Conservation (phyloP, 2,113 vertebrate genomes). For the Neogobius melanostomus region DNA sequence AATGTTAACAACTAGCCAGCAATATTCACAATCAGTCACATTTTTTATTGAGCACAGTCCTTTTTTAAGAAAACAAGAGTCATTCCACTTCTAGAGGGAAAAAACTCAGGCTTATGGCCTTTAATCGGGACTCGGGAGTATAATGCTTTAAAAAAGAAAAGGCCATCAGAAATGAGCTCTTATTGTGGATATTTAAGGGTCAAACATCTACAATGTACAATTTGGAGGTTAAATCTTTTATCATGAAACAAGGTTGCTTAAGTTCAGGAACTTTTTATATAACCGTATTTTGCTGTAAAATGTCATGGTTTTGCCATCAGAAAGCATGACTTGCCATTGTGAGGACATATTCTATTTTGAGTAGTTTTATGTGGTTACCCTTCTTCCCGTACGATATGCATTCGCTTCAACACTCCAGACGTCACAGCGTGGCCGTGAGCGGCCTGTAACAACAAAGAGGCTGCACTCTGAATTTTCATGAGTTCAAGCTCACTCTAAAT, state of each 20-base stretch:
- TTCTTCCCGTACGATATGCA: slow-evolving; percentile 43
- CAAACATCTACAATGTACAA: too few species aligned
- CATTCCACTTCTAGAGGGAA: too few species aligned
- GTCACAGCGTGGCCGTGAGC: slow-evolving; percentile 53
- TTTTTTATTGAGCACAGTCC: too few species aligned
- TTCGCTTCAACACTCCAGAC: slow-evolving; percentile 42
- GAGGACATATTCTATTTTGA: slow-evolving; percentile 58
- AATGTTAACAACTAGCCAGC: too few species aligned
- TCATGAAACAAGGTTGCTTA: neutral
- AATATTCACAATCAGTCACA: too few species aligned
- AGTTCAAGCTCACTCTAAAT: slow-evolving; percentile 54
- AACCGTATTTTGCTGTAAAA: slow-evolving; percentile 50
- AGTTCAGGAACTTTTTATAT: neutral
- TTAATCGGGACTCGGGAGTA: too few species aligned
- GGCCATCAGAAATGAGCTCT: too few species aligned
- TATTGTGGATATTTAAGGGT: too few species aligned
- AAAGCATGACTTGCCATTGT: slow-evolving; percentile 53
- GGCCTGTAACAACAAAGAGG: slow-evolving; percentile 60
- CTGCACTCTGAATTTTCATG: slow-evolving; percentile 77
- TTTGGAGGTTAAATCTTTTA: too few species aligned
- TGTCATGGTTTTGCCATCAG: slow-evolving; percentile 44
- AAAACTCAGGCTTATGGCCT: too few species aligned
- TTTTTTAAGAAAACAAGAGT: too few species aligned
- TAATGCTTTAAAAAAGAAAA: too few species aligned
- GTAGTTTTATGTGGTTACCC: slow-evolving; percentile 44